These are phyloP conservation scores for Eupsilia transversa DNA, from an alignment of 2,888 invertebrate species.

Conservation along the genomic window DNA sequence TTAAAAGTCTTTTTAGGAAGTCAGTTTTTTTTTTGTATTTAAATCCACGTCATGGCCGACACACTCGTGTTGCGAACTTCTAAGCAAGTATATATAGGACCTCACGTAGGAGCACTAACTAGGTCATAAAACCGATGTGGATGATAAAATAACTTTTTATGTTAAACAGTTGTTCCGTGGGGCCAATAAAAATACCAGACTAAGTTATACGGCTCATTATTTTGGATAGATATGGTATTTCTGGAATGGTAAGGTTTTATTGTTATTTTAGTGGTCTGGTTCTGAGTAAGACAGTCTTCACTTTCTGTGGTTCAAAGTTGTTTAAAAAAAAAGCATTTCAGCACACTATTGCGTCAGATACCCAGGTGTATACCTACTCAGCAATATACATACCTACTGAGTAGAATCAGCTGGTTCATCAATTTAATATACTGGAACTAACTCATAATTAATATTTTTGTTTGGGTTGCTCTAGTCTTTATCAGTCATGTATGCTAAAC, in stretches of 20 bases:
- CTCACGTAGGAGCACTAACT: constrained; percentile 52
- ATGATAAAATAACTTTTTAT: constrained; percentile 59
- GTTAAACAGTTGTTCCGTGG: constrained; percentile 50
- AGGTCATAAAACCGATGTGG: constrained; percentile 52
- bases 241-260: constrained; percentile 37
- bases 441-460: background rate
- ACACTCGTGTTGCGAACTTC: constrained; percentile 13
- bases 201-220: constrained; percentile 49
- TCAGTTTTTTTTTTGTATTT: too few relatives aligned
- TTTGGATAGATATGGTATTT: constrained; percentile 37
- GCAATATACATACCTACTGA: background rate
- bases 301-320: constrained; percentile 3
- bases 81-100: constrained; percentile 34
- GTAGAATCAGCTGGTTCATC: too few relatives aligned
- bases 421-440: background rate
- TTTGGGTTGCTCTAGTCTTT: background rate
- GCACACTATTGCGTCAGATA: background rate
- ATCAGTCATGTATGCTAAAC: background rate
- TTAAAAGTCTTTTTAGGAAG: too few relatives aligned
- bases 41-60: constrained; percentile 10
- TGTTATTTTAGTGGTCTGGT: constrained; percentile 48
- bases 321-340: background rate
- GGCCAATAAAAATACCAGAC: constrained; percentile 55
- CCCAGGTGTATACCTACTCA: background rate
- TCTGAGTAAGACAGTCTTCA: constrained; percentile 7